These are phyloP conservation scores for Struthidea cinerea DNA, from an alignment of 2,113 vertebrate genomes.

Conservation along the genomic window DNA sequence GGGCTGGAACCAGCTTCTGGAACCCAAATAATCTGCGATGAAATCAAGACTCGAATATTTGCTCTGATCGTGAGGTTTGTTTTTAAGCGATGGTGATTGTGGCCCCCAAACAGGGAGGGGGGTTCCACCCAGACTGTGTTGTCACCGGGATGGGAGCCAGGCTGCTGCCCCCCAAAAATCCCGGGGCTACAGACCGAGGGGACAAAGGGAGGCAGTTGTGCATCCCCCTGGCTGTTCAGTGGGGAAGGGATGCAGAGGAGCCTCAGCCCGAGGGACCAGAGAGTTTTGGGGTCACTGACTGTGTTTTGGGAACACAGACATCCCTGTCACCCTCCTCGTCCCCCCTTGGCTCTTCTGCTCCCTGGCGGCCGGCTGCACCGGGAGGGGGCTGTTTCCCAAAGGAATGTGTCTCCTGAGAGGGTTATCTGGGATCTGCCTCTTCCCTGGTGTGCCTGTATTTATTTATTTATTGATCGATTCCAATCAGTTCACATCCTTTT, in stretches of 20 bases:
- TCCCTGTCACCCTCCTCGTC: not conserved
- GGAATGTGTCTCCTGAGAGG: rapidly evolving
- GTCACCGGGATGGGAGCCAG: rapidly evolving
- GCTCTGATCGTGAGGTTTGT: not conserved
- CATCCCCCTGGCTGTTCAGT: too few relatives aligned
- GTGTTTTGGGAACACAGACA: not conserved
- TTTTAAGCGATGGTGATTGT: rapidly evolving
- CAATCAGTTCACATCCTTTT: not conserved
- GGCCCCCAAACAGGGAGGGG: rapidly evolving
- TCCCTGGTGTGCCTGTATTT: not conserved
- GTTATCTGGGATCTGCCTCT: too few relatives aligned
- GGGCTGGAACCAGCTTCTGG: rapidly evolving
- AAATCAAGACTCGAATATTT: not conserved
- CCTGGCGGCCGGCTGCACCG: not conserved
- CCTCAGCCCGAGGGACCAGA: not conserved
- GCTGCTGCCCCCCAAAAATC: not conserved
- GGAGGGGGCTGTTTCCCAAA: not conserved
- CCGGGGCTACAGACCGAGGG: rapidly evolving
- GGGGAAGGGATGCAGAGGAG: not conserved
- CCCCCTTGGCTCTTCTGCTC: not conserved
- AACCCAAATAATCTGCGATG: rapidly evolving
- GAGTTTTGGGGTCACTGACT: not conserved
- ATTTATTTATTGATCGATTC: not conserved
- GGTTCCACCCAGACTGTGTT: rapidly evolving
- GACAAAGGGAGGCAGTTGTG: rapidly evolving